Evolutionary conservation across 2,888 invertebrate genomes (phyloP).

Genomic region (Prenolepis imparis): DNA sequence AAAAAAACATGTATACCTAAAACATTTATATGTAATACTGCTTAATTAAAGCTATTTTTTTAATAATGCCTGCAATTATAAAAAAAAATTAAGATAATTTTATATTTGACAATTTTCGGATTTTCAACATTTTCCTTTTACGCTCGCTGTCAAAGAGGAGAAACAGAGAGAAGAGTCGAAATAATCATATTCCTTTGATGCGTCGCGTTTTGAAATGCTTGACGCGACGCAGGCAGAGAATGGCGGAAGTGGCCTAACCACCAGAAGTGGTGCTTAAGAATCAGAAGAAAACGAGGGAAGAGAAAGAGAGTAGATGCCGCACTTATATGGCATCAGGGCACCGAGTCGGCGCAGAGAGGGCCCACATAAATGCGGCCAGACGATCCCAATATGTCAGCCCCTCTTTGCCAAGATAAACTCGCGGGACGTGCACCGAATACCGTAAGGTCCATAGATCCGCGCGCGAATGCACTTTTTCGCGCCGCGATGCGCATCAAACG

Average conservation of each 20-base stretch:
- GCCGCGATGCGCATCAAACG: constrained; percentile 39
- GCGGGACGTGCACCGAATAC: constrained; percentile 80
- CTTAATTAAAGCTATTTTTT: neutral
- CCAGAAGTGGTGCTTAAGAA: constrained; percentile 39
- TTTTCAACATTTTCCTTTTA: neutral
- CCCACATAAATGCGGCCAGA: constrained; percentile 82
- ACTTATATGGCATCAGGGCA: constrained; percentile 55
- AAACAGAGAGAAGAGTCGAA: neutral
- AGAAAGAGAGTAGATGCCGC: constrained; percentile 66
- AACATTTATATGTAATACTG: no score
- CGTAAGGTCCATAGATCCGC: constrained; percentile 14
- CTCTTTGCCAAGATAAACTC: constrained; percentile 82
- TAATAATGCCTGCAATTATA: neutral
- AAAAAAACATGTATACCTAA: no score
- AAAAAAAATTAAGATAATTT: neutral
- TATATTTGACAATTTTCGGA: neutral
- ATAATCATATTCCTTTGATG: neutral
- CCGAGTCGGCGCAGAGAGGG: constrained; percentile 73
- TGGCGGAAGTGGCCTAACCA: neutral
- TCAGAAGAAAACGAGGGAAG: constrained; percentile 48
- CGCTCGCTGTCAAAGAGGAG: no score
- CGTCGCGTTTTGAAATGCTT: neutral
- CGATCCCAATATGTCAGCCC: constrained; percentile 84
- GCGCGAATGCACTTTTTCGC: constrained; percentile 52
- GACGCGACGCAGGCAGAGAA: neutral